Percentiles rank a stretch among this genome's conserved stretches.
Conservation (phyloP, 1,140 invertebrate species). For the Eufriesea mexicana region DNA sequence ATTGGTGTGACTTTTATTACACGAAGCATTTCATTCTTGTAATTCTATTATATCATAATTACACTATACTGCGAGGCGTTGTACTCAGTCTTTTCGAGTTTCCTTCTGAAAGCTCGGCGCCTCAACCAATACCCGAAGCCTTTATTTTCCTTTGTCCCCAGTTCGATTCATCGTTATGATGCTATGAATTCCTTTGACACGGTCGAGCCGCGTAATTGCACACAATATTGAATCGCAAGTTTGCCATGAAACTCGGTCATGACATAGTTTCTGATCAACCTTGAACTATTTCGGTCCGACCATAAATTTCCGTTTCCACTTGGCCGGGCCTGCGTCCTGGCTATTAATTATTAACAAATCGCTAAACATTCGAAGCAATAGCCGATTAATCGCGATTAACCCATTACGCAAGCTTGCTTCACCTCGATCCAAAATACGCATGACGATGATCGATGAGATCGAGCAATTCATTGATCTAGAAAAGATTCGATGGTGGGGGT, state of each 20-base stretch:
- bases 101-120: neutral
- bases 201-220: slow-evolving; percentile 26
- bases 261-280: slow-evolving; percentile 28
- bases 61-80: too few species aligned
- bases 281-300: slow-evolving; percentile 46
- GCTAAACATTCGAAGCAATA: neutral
- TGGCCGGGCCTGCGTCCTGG: neutral
- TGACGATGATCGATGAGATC: neutral
- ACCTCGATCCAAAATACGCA: neutral
- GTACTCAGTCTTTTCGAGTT: neutral
- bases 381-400: neutral
- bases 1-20: neutral
- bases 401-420: neutral
- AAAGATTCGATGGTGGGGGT: too few species aligned
- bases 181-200: slow-evolving; percentile 22
- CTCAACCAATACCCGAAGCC: too few species aligned
- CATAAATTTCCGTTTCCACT: slow-evolving; percentile 42
- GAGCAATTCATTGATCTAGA: neutral
- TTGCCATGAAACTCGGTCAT: slow-evolving; percentile 41
- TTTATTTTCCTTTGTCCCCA: neutral
- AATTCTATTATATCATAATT: neutral
- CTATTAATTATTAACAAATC: slow-evolving; percentile 6
- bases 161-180: neutral
- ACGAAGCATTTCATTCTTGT: neutral
- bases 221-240: slow-evolving; percentile 32